phyloP scores from a whole-genome alignment of 2,797 vertebrate species.

The Ptychobarbus kaznakovi region DNA sequence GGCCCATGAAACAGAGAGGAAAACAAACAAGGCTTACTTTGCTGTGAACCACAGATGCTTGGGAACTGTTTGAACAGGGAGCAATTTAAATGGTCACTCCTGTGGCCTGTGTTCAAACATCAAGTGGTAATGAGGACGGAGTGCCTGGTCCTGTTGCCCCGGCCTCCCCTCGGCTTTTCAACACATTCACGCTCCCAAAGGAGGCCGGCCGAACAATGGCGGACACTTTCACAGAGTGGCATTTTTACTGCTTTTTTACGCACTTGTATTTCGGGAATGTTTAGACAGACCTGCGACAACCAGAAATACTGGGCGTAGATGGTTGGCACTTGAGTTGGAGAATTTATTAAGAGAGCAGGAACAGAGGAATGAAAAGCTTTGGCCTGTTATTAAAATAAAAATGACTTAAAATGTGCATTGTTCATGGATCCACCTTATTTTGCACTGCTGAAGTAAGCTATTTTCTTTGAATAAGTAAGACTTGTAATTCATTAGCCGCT shows the following conservation, averaged over 20 bases:
- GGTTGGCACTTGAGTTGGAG: constrained; percentile 28
- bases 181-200: constrained; percentile 46
- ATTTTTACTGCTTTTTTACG: constrained; percentile 45
- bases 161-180: constrained; percentile 51
- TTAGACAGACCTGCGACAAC: constrained; percentile 14
- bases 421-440: background rate
- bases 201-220: constrained; percentile 23
- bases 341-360: constrained; percentile 2
- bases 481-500: background rate
- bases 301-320: background rate
- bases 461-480: background rate
- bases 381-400: constrained; percentile 9
- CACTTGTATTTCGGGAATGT: constrained; percentile 32
- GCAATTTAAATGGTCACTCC: constrained; percentile 62
- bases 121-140: constrained; percentile 62
- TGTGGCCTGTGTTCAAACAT: constrained; percentile 64
- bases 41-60: constrained; percentile 64
- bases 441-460: background rate
- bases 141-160: constrained; percentile 59
- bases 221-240: constrained; percentile 45
- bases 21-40: constrained; percentile 65
- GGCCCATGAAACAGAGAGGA: constrained; percentile 62
- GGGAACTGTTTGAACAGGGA: constrained; percentile 66
- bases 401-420: background rate
- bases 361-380: background rate